Conservation (phyloP, 2,797 vertebrate species). For the Peromyscus eremicus region DNA sequence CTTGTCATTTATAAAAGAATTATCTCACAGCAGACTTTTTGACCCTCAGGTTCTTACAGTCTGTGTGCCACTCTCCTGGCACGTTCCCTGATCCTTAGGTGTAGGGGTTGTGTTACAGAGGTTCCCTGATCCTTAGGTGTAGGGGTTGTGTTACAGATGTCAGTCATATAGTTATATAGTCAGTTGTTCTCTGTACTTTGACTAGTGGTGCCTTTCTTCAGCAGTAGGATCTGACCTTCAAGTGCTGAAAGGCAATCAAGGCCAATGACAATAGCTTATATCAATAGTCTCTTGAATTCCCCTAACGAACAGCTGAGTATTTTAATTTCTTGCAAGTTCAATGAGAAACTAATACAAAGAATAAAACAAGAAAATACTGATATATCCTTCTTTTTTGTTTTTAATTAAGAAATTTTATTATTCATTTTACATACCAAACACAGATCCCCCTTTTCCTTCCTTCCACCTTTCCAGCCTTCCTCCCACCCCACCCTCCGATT, state of each 20-base stretch:
- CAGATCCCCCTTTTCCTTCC: too few relatives aligned
- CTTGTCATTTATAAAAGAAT: not conserved
- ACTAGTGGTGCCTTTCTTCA: not conserved
- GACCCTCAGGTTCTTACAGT: not conserved
- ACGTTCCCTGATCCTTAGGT: not conserved
- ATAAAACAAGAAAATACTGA: not conserved
- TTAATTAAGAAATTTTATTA: too few relatives aligned
- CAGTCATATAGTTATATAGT: too few relatives aligned
- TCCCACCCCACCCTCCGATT: too few relatives aligned
- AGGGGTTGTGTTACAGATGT: not conserved
- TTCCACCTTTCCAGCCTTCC: too few relatives aligned
- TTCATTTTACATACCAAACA: too few relatives aligned
- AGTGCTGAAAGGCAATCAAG: not conserved
- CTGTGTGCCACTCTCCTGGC: too few relatives aligned
- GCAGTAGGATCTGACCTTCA: too few relatives aligned
- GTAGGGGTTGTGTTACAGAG: not conserved
- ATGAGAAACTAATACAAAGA: not conserved
- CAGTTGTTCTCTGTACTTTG: not conserved
- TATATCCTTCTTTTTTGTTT: not conserved
- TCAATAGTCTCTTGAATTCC: too few relatives aligned
- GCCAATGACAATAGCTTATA: not conserved
- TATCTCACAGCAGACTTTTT: not conserved
- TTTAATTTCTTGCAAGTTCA: constrained; percentile 28
- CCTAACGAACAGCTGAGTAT: not conserved
- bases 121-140: not conserved